Evolutionary conservation across 2,888 invertebrate species (phyloP).

Genomic region (Drosophila atripex): DNA sequence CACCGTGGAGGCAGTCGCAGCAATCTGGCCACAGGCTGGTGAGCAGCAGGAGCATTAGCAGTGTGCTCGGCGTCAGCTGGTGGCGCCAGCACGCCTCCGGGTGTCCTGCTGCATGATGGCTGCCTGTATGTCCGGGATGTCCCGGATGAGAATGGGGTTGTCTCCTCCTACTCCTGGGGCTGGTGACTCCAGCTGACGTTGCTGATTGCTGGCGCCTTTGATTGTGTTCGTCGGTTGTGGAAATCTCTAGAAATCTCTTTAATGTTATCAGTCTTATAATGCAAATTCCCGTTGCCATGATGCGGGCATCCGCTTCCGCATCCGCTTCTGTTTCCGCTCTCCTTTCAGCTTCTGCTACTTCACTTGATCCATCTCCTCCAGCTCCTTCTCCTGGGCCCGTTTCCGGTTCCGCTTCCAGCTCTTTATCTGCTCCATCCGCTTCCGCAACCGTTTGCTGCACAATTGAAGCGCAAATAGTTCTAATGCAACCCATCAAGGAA

Average conservation of each 20-base stretch:
- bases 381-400: slow-evolving; percentile 2
- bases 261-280: slow-evolving; percentile 83
- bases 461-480: slow-evolving; percentile 55
- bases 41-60: slow-evolving; percentile 71
- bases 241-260: slow-evolving; percentile 80
- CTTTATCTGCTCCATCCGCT: slow-evolving; percentile 34
- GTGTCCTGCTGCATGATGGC: slow-evolving; percentile 15
- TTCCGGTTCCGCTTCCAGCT: slow-evolving; percentile 23
- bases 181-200: slow-evolving; percentile 18
- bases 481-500: slow-evolving; percentile 68
- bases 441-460: slow-evolving; percentile 53
- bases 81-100: slow-evolving; percentile 51
- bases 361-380: slow-evolving; percentile 5
- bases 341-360: slow-evolving; percentile 31
- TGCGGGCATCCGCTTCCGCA: slow-evolving; percentile 53
- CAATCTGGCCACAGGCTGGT: slow-evolving; percentile 75
- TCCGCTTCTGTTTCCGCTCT: slow-evolving; percentile 11
- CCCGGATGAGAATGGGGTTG: slow-evolving; percentile 11
- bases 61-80: slow-evolving; percentile 38
- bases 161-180: slow-evolving; percentile 27
- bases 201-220: slow-evolving; percentile 52
- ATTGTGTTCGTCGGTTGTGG: slow-evolving; percentile 53
- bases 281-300: slow-evolving; percentile 78
- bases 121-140: slow-evolving; percentile 21
- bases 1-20: slow-evolving; percentile 78